Evolutionary conservation across 2,888 invertebrate genomes (phyloP).

Genomic region (Andrena dorsata): DNA sequence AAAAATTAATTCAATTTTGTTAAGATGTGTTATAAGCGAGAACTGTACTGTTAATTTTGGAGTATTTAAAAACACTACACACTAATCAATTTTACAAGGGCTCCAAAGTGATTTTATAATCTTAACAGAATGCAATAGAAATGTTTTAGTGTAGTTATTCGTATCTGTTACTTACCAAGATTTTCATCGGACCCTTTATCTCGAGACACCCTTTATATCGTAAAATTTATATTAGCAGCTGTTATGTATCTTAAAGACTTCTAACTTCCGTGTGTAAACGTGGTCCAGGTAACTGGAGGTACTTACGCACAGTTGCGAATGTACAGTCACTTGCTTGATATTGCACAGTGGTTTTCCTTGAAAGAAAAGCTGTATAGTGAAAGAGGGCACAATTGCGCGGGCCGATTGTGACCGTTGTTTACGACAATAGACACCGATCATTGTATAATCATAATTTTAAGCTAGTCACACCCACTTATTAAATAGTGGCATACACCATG

Average conservation of each 20-base stretch:
- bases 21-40: too few species aligned
- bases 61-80: too few species aligned
- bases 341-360: constrained; percentile 9
- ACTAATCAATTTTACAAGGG: too few species aligned
- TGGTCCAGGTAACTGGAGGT: constrained; percentile 56
- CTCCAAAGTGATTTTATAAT: too few species aligned
- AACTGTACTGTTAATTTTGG: too few species aligned
- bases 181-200: neutral
- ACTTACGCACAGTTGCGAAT: constrained; percentile 49
- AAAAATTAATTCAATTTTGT: too few species aligned
- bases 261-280: constrained; percentile 48
- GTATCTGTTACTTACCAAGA: too few species aligned
- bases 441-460: constrained; percentile 62
- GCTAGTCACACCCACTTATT: constrained; percentile 64
- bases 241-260: constrained; percentile 59
- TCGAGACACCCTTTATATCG: constrained; percentile 14
- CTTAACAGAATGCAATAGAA: too few species aligned
- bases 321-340: constrained; percentile 51
- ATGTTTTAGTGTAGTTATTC: too few species aligned
- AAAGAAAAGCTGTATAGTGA: constrained; percentile 10
- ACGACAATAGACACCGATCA: constrained; percentile 49
- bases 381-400: constrained; percentile 9
- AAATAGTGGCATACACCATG: constrained; percentile 51
- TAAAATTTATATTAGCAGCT: constrained; percentile 44
- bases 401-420: constrained; percentile 34